These are phyloP conservation scores for Carassius gibelio DNA, from an alignment of 2,113 vertebrate genomes.

Conservation along the genomic window DNA sequence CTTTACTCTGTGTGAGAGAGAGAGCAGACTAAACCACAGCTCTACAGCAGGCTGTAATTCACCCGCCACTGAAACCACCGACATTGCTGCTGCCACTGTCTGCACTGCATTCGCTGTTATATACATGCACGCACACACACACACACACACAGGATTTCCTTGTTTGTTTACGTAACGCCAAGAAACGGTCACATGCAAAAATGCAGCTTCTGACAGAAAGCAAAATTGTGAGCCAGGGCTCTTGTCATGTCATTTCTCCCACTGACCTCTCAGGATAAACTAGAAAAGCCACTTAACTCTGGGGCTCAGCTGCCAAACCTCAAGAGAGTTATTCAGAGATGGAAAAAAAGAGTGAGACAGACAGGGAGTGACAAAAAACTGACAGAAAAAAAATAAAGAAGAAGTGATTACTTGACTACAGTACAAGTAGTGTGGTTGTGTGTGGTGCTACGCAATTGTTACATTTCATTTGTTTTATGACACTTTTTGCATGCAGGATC, in stretches of 20 bases:
- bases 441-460: slow-evolving; percentile 33
- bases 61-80: slow-evolving; percentile 77
- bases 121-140: slow-evolving; percentile 12
- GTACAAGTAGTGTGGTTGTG: slow-evolving; percentile 50
- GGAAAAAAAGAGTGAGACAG: slow-evolving; percentile 31
- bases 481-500: not conserved
- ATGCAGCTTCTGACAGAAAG: slow-evolving; percentile 40
- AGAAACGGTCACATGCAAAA: slow-evolving; percentile 74
- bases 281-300: slow-evolving; percentile 79
- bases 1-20: slow-evolving; percentile 35
- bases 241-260: slow-evolving; percentile 81
- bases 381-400: slow-evolving; percentile 45
- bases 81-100: slow-evolving; percentile 68
- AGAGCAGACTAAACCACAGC: slow-evolving; percentile 70
- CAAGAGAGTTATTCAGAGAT: slow-evolving; percentile 64
- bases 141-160: slow-evolving; percentile 57
- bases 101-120: slow-evolving; percentile 45
- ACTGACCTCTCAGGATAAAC: slow-evolving; percentile 81
- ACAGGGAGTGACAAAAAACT: slow-evolving; percentile 57
- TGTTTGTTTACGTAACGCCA: slow-evolving; percentile 79
- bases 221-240: slow-evolving; percentile 63
- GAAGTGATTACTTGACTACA: slow-evolving; percentile 60
- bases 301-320: slow-evolving; percentile 72
- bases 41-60: slow-evolving; percentile 79
- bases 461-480: not conserved